Evolutionary conservation across 2,113 vertebrate genomes (phyloP).

Genomic region (Coreoperca whiteheadi): DNA sequence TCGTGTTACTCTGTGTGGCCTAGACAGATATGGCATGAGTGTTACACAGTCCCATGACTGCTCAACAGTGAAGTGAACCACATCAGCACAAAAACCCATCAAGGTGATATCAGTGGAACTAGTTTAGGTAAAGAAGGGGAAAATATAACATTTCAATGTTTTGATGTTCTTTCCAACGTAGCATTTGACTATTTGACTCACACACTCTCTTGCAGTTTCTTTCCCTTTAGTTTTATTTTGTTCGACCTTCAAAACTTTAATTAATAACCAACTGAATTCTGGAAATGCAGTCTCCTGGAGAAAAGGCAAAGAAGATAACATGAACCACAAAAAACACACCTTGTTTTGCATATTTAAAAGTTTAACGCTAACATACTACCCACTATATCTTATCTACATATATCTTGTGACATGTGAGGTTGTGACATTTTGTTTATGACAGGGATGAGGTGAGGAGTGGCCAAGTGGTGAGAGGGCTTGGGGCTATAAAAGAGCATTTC

Average conservation of each 20-base stretch:
- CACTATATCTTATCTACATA: neutral
- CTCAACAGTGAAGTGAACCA: conserved; percentile 22
- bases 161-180: neutral
- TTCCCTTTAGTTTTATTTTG: neutral
- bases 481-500: conserved; percentile 68
- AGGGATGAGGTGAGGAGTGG: conserved; percentile 62
- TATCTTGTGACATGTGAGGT: neutral
- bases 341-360: neutral
- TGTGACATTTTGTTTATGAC: conserved; percentile 28
- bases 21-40: conserved; percentile 30
- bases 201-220: neutral
- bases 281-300: no score
- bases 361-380: neutral
- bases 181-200: neutral
- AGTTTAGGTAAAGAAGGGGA: neutral
- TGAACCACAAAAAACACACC: neutral
- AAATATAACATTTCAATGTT: neutral
- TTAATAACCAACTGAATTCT: neutral
- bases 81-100: conserved; percentile 31
- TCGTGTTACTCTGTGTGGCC: conserved; percentile 62
- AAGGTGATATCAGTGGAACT: conserved; percentile 30
- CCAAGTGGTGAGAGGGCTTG: conserved; percentile 5
- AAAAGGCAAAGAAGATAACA: neutral
- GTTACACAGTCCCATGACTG: conserved; percentile 71
- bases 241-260: accelerated